phyloP scores from a whole-genome alignment of 2,888 invertebrate genomes.

The Amphipoea oculea region DNA sequence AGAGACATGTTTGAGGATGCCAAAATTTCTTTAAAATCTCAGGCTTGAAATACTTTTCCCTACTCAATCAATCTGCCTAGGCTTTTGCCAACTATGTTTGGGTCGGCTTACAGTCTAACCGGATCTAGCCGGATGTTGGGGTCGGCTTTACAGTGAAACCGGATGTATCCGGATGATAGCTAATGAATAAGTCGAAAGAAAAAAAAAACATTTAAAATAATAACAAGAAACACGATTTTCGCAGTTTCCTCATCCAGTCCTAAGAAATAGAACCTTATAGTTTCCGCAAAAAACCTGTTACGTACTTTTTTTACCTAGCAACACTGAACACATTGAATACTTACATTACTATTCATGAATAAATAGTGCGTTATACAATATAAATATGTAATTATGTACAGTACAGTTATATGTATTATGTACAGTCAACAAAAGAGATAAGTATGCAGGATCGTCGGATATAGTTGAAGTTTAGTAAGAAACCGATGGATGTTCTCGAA shows the following conservation, averaged over 20 bases:
- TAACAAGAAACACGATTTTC: background rate
- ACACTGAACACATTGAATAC: slow-evolving; percentile 10
- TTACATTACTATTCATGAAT: slow-evolving; percentile 27
- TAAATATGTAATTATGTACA: slow-evolving; percentile 40
- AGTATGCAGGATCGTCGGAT: too few species aligned
- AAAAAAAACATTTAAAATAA: background rate
- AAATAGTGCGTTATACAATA: slow-evolving; percentile 23
- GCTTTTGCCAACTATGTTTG: too few species aligned
- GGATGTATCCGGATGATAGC: too few species aligned
- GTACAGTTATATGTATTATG: slow-evolving; percentile 43
- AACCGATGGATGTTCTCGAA: too few species aligned
- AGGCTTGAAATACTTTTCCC: background rate
- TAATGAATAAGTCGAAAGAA: background rate
- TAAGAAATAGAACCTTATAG: slow-evolving; percentile 16
- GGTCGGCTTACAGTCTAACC: too few species aligned
- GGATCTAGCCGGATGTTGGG: too few species aligned
- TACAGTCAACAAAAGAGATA: background rate
- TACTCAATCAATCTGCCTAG: too few species aligned
- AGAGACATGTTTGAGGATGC: background rate
- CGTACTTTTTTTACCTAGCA: slow-evolving; percentile 8
- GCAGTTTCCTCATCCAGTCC: slow-evolving; percentile 7
- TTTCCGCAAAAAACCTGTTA: slow-evolving; percentile 26
- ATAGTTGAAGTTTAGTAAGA: too few species aligned
- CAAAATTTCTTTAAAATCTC: too few species aligned
- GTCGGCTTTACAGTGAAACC: too few species aligned